Evolutionary conservation across 1,140 invertebrate species (phyloP).

Genomic region (Diprion similis): DNA sequence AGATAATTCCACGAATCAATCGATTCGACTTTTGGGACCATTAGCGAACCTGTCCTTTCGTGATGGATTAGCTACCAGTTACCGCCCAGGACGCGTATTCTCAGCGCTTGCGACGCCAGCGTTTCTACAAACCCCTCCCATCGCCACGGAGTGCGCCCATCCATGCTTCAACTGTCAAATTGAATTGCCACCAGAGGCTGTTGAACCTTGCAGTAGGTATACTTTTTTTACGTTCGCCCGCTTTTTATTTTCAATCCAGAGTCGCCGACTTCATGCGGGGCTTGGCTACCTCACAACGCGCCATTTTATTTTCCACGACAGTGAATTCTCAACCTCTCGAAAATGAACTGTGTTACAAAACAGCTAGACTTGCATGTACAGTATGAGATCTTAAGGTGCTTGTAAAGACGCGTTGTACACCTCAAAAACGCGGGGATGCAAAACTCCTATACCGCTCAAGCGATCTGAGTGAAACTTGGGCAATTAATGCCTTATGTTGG

Average conservation of each 20-base stretch:
- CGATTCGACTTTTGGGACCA: slow-evolving; percentile 4
- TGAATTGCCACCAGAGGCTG: background rate
- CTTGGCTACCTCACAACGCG: background rate
- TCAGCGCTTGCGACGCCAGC: no score
- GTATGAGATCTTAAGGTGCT: no score
- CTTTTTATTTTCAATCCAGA: background rate
- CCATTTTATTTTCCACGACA: background rate
- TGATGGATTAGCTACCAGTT: background rate
- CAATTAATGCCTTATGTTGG: no score
- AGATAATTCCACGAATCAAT: background rate
- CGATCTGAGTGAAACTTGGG: no score
- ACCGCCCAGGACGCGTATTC: background rate
- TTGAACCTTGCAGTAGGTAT: no score
- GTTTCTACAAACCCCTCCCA: no score
- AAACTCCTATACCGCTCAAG: no score
- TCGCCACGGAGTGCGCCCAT: no score
- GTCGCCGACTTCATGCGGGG: background rate
- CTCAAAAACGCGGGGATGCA: no score
- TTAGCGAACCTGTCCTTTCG: background rate
- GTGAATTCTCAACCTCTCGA: background rate
- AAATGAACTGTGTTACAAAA: background rate
- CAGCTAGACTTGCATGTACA: background rate
- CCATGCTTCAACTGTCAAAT: background rate
- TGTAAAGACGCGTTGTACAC: no score
- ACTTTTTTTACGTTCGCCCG: background rate